Evolutionary conservation across 2,888 invertebrate species (phyloP), one percentile per base, ranked within the genome.

Genomic region (Ochropleura plecta): DNA sequence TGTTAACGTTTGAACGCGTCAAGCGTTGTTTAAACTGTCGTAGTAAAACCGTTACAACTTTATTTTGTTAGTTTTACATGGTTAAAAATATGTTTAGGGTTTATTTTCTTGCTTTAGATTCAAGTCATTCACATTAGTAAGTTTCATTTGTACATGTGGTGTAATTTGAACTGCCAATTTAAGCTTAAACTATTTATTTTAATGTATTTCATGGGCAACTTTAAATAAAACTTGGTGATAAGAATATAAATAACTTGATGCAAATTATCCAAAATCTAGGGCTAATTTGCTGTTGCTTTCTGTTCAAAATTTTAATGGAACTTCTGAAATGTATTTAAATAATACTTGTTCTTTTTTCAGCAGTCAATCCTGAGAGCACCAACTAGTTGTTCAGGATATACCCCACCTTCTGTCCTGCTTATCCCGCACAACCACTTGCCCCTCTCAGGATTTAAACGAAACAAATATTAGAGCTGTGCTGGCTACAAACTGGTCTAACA

Each of bases 1-100:
- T 82, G 81, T 82, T 70, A 78, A 60, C 67, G 70, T 73, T 67
- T 68, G 60, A 81, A 64, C 68, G 60, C 59, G 53, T 72, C 30
- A n/a, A 77, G 16, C 53, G 67, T 70, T 67, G 40, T 70, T 70
- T 81, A 68, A 62, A 49, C 44, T 49, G 20, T 67, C 18, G n/a
- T 53, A 16, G 51, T 62, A 69, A 72, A 75, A 68, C 12, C 65
- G 59, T 71, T 65, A 71, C 46, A 71, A 48, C 51, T 48, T 59
- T 2, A 59, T 78, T 78, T 53, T 59, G 42, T 8, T 51, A 20
- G 59, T 67, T 51, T 48, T 44, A 74, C 14, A 6, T 40, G 14
- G 9, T 40, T n/a, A 7, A 69, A 14, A 40, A 44, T 55, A 0
- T 76, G 9, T 16, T 30, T 0, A 18, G 0, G 5, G 0, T 8